Evolutionary conservation across 2,888 invertebrate genomes (phyloP), one percentile per base, ranked within the genome.

Genomic region (Emesis russula): DNA sequence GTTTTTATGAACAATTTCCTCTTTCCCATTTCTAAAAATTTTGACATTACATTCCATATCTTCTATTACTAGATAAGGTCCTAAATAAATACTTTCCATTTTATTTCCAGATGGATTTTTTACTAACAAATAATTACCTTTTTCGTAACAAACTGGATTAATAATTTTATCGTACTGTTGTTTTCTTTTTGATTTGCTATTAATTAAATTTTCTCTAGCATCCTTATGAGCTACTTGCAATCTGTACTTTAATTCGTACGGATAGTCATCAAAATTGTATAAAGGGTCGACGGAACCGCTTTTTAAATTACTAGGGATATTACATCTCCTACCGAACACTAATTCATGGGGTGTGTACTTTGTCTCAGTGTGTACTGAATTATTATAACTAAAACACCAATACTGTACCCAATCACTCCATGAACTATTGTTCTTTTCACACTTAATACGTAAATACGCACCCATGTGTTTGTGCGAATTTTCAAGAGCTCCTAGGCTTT

Each of bases 211-310:
- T 5, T 36, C 0, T 6, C 36, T 36, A 5, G 36, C 36, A 36
- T 36, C 3, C 36, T 6, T 36, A 36, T 36, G 36, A 36, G 36
- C 36, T 36, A 36, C 36, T 36, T 36, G 36, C 31, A 88, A 68
- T 71, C 81, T 76, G 53, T 83, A 89, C 75, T 85, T 89, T 73
- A 89, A 75, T 83, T 89, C 85, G n/a, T 41, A 75, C 13, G 77
- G 63, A 79, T 89, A 89, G 79, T 84, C 58, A 15, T 83, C 77
- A 58, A 41, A 74, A 58, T 74, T 73, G 48, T 85, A 88, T 44
- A 86, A 38, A 11, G 85, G 88, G 53, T 85, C 79, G 74, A 86
- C n/a, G 7, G 58, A 41, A 33, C 44, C 53, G 41, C 33, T 71
- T n/a, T 13, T 74, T 68, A 86, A 63, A 81, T 84, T 88, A 48